Evolutionary conservation across 2,113 vertebrate species (phyloP).

Genomic region (Ailuropoda melanoleuca): DNA sequence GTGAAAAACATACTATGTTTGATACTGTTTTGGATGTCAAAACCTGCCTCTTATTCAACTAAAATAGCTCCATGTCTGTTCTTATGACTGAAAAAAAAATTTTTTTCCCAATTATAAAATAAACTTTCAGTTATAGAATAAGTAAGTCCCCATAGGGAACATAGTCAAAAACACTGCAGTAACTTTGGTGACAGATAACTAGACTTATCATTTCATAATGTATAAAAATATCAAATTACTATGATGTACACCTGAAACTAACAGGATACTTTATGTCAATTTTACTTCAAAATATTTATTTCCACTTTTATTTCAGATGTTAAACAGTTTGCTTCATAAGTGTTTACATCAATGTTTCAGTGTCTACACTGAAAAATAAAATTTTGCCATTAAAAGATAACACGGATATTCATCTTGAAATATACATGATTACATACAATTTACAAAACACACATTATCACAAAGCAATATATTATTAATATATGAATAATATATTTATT

Average conservation of each 20-base stretch:
- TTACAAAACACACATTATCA: neutral
- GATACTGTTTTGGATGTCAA: neutral
- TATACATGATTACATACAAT: neutral
- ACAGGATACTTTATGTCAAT: neutral
- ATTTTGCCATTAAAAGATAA: conserved; percentile 26
- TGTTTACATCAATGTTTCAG: neutral
- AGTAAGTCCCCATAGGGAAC: neutral
- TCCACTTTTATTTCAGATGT: conserved; percentile 18
- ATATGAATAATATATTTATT: neutral
- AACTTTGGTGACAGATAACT: neutral
- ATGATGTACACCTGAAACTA: neutral
- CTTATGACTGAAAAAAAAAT: neutral
- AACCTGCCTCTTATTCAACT: neutral
- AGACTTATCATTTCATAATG: neutral
- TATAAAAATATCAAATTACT: neutral
- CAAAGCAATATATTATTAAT: neutral
- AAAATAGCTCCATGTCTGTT: neutral
- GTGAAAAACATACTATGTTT: neutral
- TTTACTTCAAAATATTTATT: neutral
- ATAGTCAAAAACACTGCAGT: neutral
- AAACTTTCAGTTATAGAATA: neutral
- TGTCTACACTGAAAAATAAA: neutral
- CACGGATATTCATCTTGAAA: conserved; percentile 1
- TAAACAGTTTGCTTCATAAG: conserved; percentile 5
- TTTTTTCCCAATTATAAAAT: neutral